A percentile compares a stretch with the other conserved stretches of the same genome.
Conservation (phyloP, 2,888 invertebrate species). For the Metacarcinus magister region DNA sequence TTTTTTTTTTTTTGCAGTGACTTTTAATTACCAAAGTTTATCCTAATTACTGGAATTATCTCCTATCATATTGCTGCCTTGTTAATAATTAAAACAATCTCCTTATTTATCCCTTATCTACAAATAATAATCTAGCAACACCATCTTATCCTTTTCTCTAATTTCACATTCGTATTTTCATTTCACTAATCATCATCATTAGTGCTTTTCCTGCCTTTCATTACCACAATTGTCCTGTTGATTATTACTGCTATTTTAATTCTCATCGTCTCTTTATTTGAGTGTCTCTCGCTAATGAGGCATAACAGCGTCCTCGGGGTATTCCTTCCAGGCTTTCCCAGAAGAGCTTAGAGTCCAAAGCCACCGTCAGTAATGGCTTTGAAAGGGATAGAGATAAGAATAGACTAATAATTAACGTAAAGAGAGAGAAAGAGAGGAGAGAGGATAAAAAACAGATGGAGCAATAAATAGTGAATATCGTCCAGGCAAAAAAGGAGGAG, state of each 20-base stretch:
- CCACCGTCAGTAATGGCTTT: constrained; percentile 15
- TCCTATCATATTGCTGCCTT: not conserved
- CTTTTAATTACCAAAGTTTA: not conserved
- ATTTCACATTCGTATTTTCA: not conserved
- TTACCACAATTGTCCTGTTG: not conserved
- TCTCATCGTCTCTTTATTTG: not conserved
- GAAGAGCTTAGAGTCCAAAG: not conserved
- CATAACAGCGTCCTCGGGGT: not conserved
- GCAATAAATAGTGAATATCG: not conserved
- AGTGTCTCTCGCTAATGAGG: not conserved
- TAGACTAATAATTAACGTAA: not conserved
- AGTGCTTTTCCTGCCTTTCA: not conserved
- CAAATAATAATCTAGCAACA: not conserved
- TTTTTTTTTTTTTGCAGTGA: not conserved
- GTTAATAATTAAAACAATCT: not conserved
- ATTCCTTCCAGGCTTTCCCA: not conserved
- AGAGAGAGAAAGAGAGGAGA: not conserved
- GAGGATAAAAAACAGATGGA: not conserved
- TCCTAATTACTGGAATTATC: not conserved
- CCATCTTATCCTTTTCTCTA: not conserved
- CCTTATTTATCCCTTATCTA: not conserved
- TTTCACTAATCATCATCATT: not conserved
- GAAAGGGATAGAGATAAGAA: not conserved
- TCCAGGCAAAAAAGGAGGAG: not conserved
- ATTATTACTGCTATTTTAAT: not conserved